Evolutionary conservation across 1,140 invertebrate species (phyloP).

Genomic region (Zeugodacus cucurbitae): DNA sequence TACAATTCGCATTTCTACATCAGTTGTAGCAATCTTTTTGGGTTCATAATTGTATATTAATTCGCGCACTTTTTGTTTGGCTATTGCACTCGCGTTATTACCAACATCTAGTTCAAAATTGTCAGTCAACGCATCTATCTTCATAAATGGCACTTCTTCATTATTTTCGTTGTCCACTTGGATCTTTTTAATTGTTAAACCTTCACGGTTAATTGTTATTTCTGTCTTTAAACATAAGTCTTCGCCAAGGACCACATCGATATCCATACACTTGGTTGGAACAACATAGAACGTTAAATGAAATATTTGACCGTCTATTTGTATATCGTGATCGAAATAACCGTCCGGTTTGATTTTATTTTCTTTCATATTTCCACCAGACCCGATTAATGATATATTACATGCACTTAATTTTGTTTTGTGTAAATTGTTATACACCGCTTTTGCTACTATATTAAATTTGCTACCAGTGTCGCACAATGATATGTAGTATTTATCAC

Average conservation of each 20-base stretch:
- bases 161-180: too few relatives aligned
- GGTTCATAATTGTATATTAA: too few relatives aligned
- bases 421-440: too few relatives aligned
- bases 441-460: neutral
- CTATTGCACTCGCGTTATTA: too few relatives aligned
- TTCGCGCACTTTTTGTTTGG: too few relatives aligned
- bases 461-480: neutral
- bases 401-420: neutral
- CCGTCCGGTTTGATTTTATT: neutral
- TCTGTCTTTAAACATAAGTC: too few relatives aligned
- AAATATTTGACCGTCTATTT: neutral
- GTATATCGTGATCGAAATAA: neutral
- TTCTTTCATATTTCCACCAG: neutral
- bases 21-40: neutral
- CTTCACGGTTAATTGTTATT: neutral
- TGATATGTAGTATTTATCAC: neutral
- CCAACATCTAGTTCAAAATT: too few relatives aligned
- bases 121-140: too few relatives aligned
- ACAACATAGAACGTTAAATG: neutral
- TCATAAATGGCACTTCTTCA: too few relatives aligned
- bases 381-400: neutral
- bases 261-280: neutral
- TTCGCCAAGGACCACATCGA: neutral
- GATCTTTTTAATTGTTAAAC: neutral
- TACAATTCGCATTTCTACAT: neutral